Evolutionary conservation across 2,113 vertebrate genomes (phyloP), one percentile per base, ranked within the genome.

Genomic region (Mohoua ochrocephala): DNA sequence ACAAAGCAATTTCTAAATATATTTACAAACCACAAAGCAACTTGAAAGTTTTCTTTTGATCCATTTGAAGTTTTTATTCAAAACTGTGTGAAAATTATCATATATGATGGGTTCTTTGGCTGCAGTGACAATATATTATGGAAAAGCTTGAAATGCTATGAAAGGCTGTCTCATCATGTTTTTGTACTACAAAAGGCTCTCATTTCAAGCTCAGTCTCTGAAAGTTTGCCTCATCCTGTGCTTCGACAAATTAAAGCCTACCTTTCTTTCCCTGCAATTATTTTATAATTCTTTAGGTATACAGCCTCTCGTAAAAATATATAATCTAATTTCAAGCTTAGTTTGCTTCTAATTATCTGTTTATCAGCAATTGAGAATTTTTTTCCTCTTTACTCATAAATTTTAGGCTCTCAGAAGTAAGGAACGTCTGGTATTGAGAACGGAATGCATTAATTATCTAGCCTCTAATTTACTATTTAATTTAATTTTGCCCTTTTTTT

Each of bases 141-240:
- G 89, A 95, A 87, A 94, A 96, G 93, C 94, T 97, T 96, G 94
- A 96, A 96, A 95, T 93, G 63, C 87, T 89, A 3, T 94, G 93
- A 95, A 95, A 90, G 93, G 75, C 93, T 97, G 94, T 95, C 94
- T 94, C 89, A 85, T 92, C 67, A 1, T 85, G 93, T 84, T 92
- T 95, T 97, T 97, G 96, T 97, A 80, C 84, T 97, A 97, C 93
- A 95, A 96, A 95, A 95, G 95, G 87, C 78, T 97, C 82, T 87
- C 82, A 88, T 94, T 96, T 94, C 77, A 77, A 83, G 87, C 71
- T 54, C 24, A 54, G 41, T 21, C 71, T 93, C 87, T 93, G 80
- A 91, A 95, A 95, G 87, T 94, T 96, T 96, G 49, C 87, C 84
- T 87, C 95, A 95, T 90, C 84, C 84, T 91, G 89, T 71, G 84